These are phyloP conservation scores for Morone chrysops DNA, from an alignment of 2,113 vertebrate genomes.

Conservation along the genomic window DNA sequence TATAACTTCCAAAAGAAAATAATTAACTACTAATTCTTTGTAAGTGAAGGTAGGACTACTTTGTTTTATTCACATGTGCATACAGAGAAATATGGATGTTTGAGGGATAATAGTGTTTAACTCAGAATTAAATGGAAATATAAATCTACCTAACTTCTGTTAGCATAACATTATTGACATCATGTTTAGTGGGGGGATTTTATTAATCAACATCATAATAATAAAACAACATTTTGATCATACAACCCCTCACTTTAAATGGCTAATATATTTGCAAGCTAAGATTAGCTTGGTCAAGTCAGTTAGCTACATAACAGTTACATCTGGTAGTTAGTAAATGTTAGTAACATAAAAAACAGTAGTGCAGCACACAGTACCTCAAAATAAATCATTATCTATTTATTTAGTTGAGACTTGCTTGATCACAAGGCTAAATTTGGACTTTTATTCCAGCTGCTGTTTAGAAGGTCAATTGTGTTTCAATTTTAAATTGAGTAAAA, in stretches of 20 bases:
- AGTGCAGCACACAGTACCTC: no score
- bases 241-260: background rate
- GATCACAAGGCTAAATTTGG: no score
- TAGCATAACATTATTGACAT: no score
- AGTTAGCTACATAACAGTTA: background rate
- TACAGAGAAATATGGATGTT: background rate
- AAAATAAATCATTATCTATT: no score
- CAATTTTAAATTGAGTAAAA: background rate
- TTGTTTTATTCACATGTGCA: background rate
- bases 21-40: background rate
- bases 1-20: background rate
- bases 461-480: background rate
- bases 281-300: background rate
- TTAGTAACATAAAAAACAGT: background rate
- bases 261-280: background rate
- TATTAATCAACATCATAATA: no score
- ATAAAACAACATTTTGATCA: no score
- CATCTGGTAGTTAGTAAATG: background rate
- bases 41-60: background rate
- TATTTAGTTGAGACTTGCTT: no score
- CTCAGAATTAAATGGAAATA: no score
- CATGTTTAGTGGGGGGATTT: no score
- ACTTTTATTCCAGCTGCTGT: background rate
- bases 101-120: background rate
- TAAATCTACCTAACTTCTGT: no score